Evolutionary conservation across 1,140 invertebrate genomes (phyloP), one percentile per base, ranked within the genome.

Genomic region (Chelonus insularis): DNA sequence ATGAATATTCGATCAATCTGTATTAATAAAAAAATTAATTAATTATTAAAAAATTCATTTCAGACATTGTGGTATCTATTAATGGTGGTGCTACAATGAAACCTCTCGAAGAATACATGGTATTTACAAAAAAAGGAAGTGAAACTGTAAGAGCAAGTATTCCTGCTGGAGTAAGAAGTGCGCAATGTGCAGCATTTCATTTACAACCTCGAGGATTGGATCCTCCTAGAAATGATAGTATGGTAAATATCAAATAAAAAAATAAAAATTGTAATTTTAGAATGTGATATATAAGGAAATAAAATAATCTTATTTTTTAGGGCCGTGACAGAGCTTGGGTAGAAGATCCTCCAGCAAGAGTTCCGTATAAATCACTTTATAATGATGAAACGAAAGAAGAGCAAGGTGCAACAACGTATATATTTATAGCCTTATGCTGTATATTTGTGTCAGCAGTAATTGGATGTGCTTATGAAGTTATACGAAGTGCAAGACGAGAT

Each of bases 91-190:
- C 85, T 50, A 76, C 69, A 4, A 93, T 93, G 90, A 92, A 91
- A 68, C 91, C 92, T 3, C 75, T 94, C 39, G 91, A 93, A 76
- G 92, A 94, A 72, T 94, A 94, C 73, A 93, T 94, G 91, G 78
- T 92, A 4, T 93, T 92, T 74, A 92, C 89, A 1, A 90, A 91
- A 68, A 88, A 88, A 29, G 90, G 88, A 45, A 86, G 89, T 48
- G 91, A 92, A 71, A 89, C 90, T 45, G 90, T 93, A 12, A 87
- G 89, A 58, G 90, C 91, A 3, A 89, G 90, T 11, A 92, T 91
- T 75, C 87, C 90, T 1, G 89, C 89, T 61, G 91, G 91, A n/a
- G 88, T 94, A 1, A 80, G 91, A 68, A 91, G 89, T 72, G 91
- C 91, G 3, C 90, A 92, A 66, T 93, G 91, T 76, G 89, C 90